A percentile compares a stretch with the other conserved stretches of the same genome.
phyloP scores from a whole-genome alignment of 2,888 invertebrate species.

The Lasius fuliginosus region DNA sequence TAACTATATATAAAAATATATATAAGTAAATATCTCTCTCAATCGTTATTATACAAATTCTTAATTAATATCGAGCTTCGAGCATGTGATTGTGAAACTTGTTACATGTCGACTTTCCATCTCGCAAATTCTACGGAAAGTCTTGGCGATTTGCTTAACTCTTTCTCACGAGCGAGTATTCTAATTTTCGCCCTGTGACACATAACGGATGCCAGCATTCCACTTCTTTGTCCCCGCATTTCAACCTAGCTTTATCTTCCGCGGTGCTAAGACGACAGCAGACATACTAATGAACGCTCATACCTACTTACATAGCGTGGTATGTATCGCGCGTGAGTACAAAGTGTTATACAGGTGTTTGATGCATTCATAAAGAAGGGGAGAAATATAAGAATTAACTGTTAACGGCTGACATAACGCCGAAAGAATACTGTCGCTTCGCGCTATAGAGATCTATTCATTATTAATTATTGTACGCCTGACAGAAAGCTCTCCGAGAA shows the following conservation, averaged over 20 bases:
- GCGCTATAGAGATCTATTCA: slow-evolving; percentile 8
- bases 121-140: slow-evolving; percentile 24
- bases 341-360: slow-evolving; percentile 50
- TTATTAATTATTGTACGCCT: slow-evolving; percentile 31
- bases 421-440: slow-evolving; percentile 19
- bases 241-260: slow-evolving; percentile 35
- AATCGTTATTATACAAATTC: not conserved
- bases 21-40: not conserved
- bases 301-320: slow-evolving; percentile 44
- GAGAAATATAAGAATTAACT: slow-evolving; percentile 31
- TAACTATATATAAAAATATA: not conserved
- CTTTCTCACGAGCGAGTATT: slow-evolving; percentile 65
- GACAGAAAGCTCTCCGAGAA: slow-evolving; percentile 4
- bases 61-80: not conserved
- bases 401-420: slow-evolving; percentile 19
- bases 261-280: slow-evolving; percentile 13
- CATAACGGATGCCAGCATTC: slow-evolving; percentile 62
- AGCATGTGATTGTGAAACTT: not conserved
- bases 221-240: slow-evolving; percentile 27
- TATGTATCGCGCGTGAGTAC: slow-evolving; percentile 42
- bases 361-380: slow-evolving; percentile 31
- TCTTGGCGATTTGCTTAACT: slow-evolving; percentile 16
- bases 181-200: slow-evolving; percentile 66
- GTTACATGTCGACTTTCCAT: slow-evolving; percentile 28
- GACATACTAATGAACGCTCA: slow-evolving; percentile 54